A percentile compares a stretch with the other conserved stretches of the same genome.
Evolutionary conservation across 2,113 vertebrate species (phyloP).

Genomic region (Rhabdomys dilectus): DNA sequence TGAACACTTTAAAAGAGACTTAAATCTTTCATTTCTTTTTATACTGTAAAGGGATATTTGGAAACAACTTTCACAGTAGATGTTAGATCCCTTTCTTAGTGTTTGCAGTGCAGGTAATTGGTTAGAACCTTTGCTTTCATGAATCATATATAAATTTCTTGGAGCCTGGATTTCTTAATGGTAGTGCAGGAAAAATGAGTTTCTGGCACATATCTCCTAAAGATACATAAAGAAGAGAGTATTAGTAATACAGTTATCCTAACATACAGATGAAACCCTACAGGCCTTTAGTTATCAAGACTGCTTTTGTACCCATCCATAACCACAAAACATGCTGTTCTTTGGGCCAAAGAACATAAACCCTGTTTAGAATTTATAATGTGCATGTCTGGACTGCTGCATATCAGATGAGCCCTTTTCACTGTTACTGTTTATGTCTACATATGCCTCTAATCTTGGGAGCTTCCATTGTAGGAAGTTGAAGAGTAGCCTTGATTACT

Average conservation of each 20-base stretch:
- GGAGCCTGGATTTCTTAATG: neutral
- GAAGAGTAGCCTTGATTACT: neutral
- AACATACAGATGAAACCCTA: neutral
- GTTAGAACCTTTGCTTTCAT: neutral
- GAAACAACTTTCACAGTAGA: neutral
- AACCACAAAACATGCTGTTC: neutral
- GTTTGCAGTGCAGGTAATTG: neutral
- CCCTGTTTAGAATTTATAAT: neutral
- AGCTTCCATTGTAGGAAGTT: neutral
- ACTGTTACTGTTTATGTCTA: neutral
- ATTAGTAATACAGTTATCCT: neutral
- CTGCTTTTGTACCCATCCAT: neutral
- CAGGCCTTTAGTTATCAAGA: neutral
- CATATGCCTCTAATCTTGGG: neutral
- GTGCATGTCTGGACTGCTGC: neutral
- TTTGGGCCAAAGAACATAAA: neutral
- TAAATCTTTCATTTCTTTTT: slow-evolving; percentile 72
- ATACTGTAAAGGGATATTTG: slow-evolving; percentile 38
- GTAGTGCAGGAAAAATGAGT: neutral
- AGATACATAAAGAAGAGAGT: neutral
- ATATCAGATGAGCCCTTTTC: neutral
- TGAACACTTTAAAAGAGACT: slow-evolving; percentile 72
- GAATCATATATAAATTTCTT: neutral
- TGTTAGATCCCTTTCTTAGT: neutral
- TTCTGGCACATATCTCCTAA: neutral